Conservation (phyloP, 2,888 invertebrate genomes). For the Biston stratarius region DNA sequence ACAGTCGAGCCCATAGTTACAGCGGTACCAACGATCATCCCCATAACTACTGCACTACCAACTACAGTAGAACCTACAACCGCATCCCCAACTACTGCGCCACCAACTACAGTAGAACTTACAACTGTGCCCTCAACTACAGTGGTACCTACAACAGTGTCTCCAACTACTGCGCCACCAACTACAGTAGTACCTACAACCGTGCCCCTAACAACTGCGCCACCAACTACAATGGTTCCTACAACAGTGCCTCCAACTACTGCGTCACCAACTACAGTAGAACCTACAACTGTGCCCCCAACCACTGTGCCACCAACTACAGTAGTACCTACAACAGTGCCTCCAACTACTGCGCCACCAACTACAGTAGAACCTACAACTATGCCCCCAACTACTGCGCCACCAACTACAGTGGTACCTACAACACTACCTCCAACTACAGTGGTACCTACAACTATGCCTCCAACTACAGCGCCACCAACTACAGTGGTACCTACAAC, state of each 20-base stretch:
- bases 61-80: constrained; percentile 16
- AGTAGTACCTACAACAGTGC: not conserved
- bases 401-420: constrained; percentile 6
- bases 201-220: constrained; percentile 21
- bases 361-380: constrained; percentile 13
- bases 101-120: not conserved
- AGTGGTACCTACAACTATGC: not conserved
- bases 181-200: constrained; percentile 14
- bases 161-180: not conserved
- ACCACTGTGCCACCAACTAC: constrained; percentile 6
- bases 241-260: constrained; percentile 15
- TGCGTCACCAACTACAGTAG: constrained; percentile 15
- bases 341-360: constrained; percentile 9
- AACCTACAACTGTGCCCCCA: constrained; percentile 26
- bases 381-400: not conserved
- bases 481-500: constrained; percentile 11
- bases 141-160: constrained; percentile 12
- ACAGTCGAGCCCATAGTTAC: not conserved
- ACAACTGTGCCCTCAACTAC: not conserved
- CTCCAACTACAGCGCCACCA: not conserved
- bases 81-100: not conserved
- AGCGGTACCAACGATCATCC: not conserved
- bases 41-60: constrained; percentile 7
- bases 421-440: constrained; percentile 1
- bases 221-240: not conserved